Percentiles rank a stretch among this genome's conserved stretches.
phyloP scores from a whole-genome alignment of 2,888 invertebrate species.

The Palloptera scutellata region DNA sequence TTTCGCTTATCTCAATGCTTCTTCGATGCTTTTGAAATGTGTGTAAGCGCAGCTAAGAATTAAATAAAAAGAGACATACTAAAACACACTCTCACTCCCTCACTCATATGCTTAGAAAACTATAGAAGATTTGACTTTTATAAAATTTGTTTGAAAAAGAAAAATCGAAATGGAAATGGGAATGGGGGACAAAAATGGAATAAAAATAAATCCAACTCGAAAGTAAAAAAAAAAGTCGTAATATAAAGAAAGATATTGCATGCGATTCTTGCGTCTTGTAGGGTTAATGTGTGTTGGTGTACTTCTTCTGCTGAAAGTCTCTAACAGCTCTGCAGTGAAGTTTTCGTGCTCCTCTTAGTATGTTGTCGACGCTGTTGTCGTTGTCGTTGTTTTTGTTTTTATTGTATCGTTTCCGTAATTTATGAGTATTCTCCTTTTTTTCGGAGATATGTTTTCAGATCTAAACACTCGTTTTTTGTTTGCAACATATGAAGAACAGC shows the following conservation, averaged over 20 bases:
- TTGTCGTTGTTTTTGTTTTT: slow-evolving; percentile 18
- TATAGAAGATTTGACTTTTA: too few relatives aligned
- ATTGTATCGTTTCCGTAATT: slow-evolving; percentile 49
- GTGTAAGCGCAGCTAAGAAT: not conserved
- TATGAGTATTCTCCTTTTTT: slow-evolving; percentile 54
- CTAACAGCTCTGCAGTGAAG: not conserved
- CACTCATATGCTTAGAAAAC: not conserved
- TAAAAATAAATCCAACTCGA: too few relatives aligned
- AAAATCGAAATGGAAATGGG: too few relatives aligned
- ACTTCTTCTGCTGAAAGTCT: too few relatives aligned
- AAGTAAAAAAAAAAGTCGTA: slow-evolving; percentile 46
- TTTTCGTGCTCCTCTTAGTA: slow-evolving; percentile 27
- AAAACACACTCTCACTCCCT: not conserved
- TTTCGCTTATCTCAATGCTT: slow-evolving; percentile 27
- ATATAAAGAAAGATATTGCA: slow-evolving; percentile 57
- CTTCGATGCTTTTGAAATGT: slow-evolving; percentile 2
- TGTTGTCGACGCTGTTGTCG: too few relatives aligned
- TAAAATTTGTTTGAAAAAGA: too few relatives aligned
- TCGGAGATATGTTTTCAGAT: slow-evolving; percentile 55
- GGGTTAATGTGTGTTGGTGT: too few relatives aligned
- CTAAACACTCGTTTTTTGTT: slow-evolving; percentile 48
- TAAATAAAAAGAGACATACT: not conserved
- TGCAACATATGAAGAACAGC: slow-evolving; percentile 21
- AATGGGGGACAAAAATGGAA: too few relatives aligned
- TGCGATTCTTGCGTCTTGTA: slow-evolving; percentile 42